These are phyloP conservation scores for Lindbergichthys nudifrons DNA, from an alignment of 2,797 vertebrate genomes.

Conservation along the genomic window DNA sequence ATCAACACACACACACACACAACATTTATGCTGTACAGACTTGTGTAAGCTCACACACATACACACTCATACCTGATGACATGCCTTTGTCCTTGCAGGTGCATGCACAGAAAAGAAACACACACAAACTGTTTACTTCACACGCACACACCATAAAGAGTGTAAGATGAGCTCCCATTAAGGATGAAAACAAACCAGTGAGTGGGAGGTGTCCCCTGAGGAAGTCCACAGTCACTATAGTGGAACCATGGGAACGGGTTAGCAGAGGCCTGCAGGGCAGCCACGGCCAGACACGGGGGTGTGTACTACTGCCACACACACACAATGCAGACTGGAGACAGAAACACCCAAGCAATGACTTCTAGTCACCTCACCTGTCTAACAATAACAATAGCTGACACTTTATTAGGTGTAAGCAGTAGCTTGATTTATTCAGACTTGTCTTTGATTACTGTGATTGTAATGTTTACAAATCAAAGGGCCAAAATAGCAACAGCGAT, in stretches of 20 bases:
- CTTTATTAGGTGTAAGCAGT: slow-evolving; percentile 31
- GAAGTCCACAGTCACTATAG: slow-evolving; percentile 66
- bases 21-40: background rate
- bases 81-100: slow-evolving; percentile 55
- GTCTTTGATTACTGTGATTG: slow-evolving; percentile 22
- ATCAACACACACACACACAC: background rate
- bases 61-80: background rate
- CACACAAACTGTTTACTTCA: slow-evolving; percentile 68
- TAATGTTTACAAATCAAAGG: slow-evolving; percentile 23
- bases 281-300: slow-evolving; percentile 65
- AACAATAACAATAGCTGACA: slow-evolving; percentile 43
- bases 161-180: slow-evolving; percentile 82
- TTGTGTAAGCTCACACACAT: slow-evolving; percentile 1
- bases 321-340: slow-evolving; percentile 25
- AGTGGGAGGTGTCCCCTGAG: slow-evolving; percentile 79
- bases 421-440: slow-evolving; percentile 40
- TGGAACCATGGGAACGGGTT: slow-evolving; percentile 82
- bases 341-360: slow-evolving; percentile 28
- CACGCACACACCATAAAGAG: slow-evolving; percentile 62
- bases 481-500: slow-evolving; percentile 31
- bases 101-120: slow-evolving; percentile 41
- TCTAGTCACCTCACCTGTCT: slow-evolving; percentile 58
- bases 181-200: slow-evolving; percentile 82
- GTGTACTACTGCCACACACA: slow-evolving; percentile 59
- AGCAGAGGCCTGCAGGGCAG: slow-evolving; percentile 63